phyloP scores from a whole-genome alignment of 2,888 invertebrate genomes.

The Pollenia griseotomentosa region DNA sequence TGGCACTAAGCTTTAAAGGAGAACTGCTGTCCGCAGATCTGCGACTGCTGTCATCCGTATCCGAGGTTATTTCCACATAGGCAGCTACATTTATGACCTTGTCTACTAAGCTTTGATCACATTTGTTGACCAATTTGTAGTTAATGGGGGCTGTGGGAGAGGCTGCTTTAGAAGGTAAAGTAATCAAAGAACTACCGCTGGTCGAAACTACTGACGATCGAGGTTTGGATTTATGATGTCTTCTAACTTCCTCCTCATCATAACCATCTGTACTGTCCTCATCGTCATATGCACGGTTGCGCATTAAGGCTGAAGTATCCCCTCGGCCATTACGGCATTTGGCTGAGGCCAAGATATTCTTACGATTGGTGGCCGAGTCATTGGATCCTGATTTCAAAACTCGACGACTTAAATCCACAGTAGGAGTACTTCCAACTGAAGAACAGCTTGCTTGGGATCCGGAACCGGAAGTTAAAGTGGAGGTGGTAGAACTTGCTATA shows the following conservation, averaged over 20 bases:
- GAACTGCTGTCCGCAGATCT: conserved; percentile 81
- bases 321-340: conserved; percentile 93
- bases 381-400: conserved; percentile 91
- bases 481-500: conserved; percentile 88
- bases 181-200: conserved; percentile 74
- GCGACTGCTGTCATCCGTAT: conserved; percentile 84
- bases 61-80: conserved; percentile 84
- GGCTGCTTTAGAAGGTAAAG: conserved; percentile 76
- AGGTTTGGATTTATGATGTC: conserved; percentile 84
- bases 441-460: conserved; percentile 90
- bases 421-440: conserved; percentile 87
- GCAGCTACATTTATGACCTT: conserved; percentile 84
- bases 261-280: conserved; percentile 85
- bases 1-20: conserved; percentile 83
- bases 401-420: conserved; percentile 87
- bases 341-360: conserved; percentile 94
- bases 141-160: conserved; percentile 78
- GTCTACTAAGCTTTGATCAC: conserved; percentile 82
- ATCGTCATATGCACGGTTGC: conserved; percentile 86
- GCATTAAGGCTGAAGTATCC: conserved; percentile 89
- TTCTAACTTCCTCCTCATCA: conserved; percentile 82
- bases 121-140: conserved; percentile 79
- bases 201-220: conserved; percentile 75
- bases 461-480: conserved; percentile 90
- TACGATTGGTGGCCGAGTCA: conserved; percentile 86